Base-by-base conservation (phyloP, 2,797 vertebrate genomes). In the Phrynocephalus vlangalii region DNA sequence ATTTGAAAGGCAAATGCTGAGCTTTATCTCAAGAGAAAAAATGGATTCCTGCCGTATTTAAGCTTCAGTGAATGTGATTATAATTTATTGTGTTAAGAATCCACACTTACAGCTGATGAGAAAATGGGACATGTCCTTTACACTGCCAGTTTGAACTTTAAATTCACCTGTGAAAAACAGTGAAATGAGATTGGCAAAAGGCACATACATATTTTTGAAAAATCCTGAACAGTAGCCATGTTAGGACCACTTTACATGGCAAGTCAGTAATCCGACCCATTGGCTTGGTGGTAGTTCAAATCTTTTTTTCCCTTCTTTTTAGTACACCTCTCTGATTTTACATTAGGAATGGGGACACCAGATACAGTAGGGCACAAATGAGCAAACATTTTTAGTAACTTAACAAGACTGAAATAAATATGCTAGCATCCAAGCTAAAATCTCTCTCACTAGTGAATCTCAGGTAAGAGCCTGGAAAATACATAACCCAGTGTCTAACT, bases 1-100 rank as follows among this genome's bases (percentile, higher is more conserved):
- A 90, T 28, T 81, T 50, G 75, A 91, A 90, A 91, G 79, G 13
- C 6, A 88, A 86, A 15, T 1, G 0, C n/a, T 84, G 52, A 67
- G 48, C 81, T 72, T 90, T 86, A 68, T 5, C 60, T 79, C 82
- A 87, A 87, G 56, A 86, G 56, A n/a, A 80, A 75, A 33, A 26
- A 56, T 82, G 33, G 2, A 13, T 83, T 89, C 5, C 6, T 86
- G 48, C 60, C 87, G 73, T 70, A 83, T 28, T 84, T 33, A 83
- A 89, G n/a, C 2, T 83, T 78, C 33, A 89, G 52, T n/a, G 60
- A 50, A 30, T 84, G 75, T 83, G 83, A 84, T 20, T 68, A 20
- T 85, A 28, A 85, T 87, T 82, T 87, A 81, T 63, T 90, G 66
- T 81, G 4, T 81, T 77, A 81, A 22, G 22, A 22, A 3, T 52